Evolutionary conservation across 2,888 invertebrate species (phyloP).

Genomic region (Yponomeuta cagnagella): DNA sequence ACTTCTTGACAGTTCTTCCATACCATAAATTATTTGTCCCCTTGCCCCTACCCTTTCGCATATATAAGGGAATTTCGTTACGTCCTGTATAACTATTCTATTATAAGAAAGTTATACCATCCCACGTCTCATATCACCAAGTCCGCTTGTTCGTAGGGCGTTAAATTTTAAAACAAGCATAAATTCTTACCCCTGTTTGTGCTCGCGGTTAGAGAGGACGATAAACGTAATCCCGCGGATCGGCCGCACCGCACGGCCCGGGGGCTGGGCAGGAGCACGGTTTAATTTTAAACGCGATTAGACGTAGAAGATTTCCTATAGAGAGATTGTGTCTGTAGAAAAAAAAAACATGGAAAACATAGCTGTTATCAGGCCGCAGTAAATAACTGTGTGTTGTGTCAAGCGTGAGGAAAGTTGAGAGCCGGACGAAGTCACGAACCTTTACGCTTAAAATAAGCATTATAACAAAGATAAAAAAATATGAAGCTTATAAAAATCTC

Average conservation of each 20-base stretch:
- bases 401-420: too few species aligned
- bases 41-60: too few species aligned
- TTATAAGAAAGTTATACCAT: not conserved
- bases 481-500: too few species aligned
- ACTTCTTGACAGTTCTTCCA: too few species aligned
- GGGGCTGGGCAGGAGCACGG: not conserved
- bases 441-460: too few species aligned
- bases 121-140: not conserved
- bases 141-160: not conserved
- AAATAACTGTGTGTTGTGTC: too few species aligned
- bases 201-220: slow-evolving; percentile 4
- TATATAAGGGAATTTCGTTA: too few species aligned
- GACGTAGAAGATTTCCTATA: not conserved
- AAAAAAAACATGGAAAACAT: not conserved
- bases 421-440: too few species aligned
- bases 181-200: not conserved
- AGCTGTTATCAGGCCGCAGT: too few species aligned
- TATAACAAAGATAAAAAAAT: too few species aligned
- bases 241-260: not conserved
- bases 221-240: slow-evolving; percentile 12
- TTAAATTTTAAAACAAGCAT: slow-evolving; percentile 3
- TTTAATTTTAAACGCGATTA: not conserved
- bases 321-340: not conserved
- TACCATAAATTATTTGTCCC: too few species aligned
- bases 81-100: too few species aligned